A percentile compares a stretch with the other conserved stretches of the same genome.
These are phyloP conservation scores for Chloroceryle aenea DNA, from an alignment of 2,113 vertebrate species.

Conservation along the genomic window DNA sequence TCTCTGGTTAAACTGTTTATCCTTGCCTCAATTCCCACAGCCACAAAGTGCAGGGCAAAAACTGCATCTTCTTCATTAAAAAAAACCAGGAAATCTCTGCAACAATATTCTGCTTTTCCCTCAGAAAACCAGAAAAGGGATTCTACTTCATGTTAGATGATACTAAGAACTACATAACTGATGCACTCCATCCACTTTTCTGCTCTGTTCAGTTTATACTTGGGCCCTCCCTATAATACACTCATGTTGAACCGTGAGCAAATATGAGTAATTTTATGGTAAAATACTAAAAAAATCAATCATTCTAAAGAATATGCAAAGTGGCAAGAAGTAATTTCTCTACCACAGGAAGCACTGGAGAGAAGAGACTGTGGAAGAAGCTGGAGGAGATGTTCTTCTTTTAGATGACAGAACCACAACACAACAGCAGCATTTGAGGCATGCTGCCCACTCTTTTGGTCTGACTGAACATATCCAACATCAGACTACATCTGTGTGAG, in stretches of 20 bases:
- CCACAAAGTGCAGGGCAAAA: not conserved
- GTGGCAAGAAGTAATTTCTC: not conserved
- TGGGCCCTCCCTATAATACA: not conserved
- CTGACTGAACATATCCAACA: not conserved
- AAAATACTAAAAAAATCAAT: not conserved
- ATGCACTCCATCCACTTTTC: not conserved
- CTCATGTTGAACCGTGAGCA: not conserved
- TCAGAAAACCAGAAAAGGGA: not conserved
- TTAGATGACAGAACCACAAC: not conserved
- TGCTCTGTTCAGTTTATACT: not conserved
- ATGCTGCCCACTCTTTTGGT: not conserved
- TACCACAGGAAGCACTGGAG: not conserved
- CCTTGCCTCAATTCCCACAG: not conserved
- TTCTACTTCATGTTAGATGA: not conserved
- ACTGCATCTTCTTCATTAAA: not conserved
- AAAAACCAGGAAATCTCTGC: not conserved
- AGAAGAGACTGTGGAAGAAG: not conserved
- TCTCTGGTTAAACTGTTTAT: not conserved
- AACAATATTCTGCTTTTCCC: not conserved
- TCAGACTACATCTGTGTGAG: not conserved
- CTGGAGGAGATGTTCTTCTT: not conserved
- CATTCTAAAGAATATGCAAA: not conserved
- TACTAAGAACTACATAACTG: not conserved
- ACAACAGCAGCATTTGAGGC: not conserved
- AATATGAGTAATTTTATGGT: not conserved